Evolutionary conservation across 35 echinoderm and acorn worm genomes (phyloP).

Genomic region (Acanthaster planci): DNA sequence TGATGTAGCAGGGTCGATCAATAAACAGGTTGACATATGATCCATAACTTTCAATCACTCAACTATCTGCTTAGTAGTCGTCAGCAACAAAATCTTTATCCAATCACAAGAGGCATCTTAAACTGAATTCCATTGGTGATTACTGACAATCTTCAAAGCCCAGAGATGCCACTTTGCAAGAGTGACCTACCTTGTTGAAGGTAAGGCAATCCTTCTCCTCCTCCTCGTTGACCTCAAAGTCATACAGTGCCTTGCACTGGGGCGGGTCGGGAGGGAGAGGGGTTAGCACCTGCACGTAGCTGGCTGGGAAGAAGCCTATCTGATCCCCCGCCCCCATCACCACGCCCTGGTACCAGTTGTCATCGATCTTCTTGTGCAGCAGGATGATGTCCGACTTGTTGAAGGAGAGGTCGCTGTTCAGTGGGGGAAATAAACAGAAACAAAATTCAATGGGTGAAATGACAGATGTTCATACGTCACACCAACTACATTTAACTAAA

Average conservation of each 20-base stretch:
- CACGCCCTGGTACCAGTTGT: slow-evolving; percentile 96
- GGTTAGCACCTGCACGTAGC: slow-evolving; percentile 79
- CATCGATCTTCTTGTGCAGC: slow-evolving; percentile 87
- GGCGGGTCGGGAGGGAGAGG: slow-evolving; percentile 79
- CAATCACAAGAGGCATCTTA: too few species aligned
- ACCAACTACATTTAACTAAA: too few species aligned
- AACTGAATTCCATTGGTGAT: too few species aligned
- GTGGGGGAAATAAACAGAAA: not conserved
- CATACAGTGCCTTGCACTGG: slow-evolving; percentile 96
- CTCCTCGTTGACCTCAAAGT: slow-evolving; percentile 89
- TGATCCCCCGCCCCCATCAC: slow-evolving; percentile 40
- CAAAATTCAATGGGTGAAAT: not conserved
- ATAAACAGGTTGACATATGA: too few species aligned
- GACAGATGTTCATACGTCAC: too few species aligned
- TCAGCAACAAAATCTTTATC: too few species aligned
- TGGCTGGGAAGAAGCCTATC: slow-evolving; percentile 90
- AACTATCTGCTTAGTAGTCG: too few species aligned
- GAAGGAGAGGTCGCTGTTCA: slow-evolving; percentile 90
- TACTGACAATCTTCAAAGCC: too few species aligned
- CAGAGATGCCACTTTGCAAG: not conserved
- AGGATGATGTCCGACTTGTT: slow-evolving; percentile 86
- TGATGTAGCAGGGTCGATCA: too few species aligned
- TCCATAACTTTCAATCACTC: too few species aligned
- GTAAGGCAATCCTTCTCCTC: slow-evolving; percentile 91
- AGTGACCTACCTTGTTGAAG: slow-evolving; percentile 71